Conservation (phyloP, 2,113 vertebrate species). For the Lampris incognitus region DNA sequence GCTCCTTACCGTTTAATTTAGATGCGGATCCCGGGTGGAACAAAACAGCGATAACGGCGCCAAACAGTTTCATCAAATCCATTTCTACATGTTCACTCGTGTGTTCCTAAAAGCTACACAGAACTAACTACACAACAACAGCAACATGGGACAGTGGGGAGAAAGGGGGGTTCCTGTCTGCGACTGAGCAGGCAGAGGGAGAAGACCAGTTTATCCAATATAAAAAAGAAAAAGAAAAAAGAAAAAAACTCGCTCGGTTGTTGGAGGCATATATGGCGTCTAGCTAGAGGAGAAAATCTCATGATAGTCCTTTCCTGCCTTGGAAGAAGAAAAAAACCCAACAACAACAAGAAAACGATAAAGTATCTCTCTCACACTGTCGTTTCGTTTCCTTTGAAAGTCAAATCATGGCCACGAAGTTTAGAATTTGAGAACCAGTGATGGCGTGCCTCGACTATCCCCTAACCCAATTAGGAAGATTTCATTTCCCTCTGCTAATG, state of each 20-base stretch:
- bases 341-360: no score
- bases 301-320: conserved; percentile 25
- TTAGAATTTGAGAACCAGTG: not conserved
- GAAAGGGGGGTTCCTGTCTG: not conserved
- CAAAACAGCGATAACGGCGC: conserved; percentile 76
- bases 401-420: not conserved
- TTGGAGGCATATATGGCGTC: conserved; percentile 60
- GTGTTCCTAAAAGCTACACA: conserved; percentile 5
- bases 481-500: conserved; percentile 33
- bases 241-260: conserved; percentile 43
- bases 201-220: conserved; percentile 18
- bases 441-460: not conserved
- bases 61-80: conserved; percentile 81
- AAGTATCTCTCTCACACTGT: not conserved
- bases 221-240: no score
- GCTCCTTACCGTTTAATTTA: conserved; percentile 76
- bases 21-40: conserved; percentile 74
- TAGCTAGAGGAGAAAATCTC: not conserved
- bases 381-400: not conserved
- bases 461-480: conserved; percentile 15
- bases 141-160: not conserved
- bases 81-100: conserved; percentile 79
- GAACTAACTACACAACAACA: not conserved
- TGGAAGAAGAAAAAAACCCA: not conserved
- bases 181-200: conserved; percentile 8